Conservation (phyloP, 2,113 vertebrate species). For the Poeciliopsis prolifica region DNA sequence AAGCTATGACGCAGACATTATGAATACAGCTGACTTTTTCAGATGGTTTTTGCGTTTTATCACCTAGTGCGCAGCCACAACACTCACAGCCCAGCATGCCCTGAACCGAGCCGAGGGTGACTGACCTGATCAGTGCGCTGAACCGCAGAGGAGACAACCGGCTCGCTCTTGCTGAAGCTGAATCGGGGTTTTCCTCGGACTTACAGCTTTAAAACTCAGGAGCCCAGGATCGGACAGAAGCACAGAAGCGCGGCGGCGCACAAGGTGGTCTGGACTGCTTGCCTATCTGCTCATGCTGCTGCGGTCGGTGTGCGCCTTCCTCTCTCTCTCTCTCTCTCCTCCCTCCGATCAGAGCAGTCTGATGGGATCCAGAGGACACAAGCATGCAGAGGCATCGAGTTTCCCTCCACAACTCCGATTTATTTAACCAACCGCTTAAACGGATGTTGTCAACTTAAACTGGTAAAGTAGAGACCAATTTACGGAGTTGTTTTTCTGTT, state of each 20-base stretch:
- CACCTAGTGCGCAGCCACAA: not conserved
- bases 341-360: conserved; percentile 24
- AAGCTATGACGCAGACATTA: not conserved
- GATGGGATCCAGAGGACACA: conserved; percentile 48
- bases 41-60: not conserved
- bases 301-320: conserved; percentile 15
- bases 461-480: not conserved
- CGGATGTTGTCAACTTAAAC: not conserved
- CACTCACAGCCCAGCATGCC: not conserved
- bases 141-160: conserved; percentile 7
- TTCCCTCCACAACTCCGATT: conserved; percentile 13
- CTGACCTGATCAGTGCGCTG: conserved; percentile 57
- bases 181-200: not conserved
- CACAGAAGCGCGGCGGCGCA: not conserved
- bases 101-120: conserved; percentile 36
- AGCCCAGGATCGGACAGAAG: not conserved
- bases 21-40: not conserved
- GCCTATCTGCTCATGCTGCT: conserved; percentile 34
- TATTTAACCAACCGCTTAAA: not conserved
- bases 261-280: conserved; percentile 14
- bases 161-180: not conserved
- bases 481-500: not conserved
- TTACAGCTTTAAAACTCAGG: not conserved
- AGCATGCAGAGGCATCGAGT: conserved; percentile 48
- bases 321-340: conserved; percentile 48